These are phyloP conservation scores for Hydra vulgaris DNA, from an alignment of 30 jellyfish, hydroid and myxozoan species.

Conservation along the genomic window DNA sequence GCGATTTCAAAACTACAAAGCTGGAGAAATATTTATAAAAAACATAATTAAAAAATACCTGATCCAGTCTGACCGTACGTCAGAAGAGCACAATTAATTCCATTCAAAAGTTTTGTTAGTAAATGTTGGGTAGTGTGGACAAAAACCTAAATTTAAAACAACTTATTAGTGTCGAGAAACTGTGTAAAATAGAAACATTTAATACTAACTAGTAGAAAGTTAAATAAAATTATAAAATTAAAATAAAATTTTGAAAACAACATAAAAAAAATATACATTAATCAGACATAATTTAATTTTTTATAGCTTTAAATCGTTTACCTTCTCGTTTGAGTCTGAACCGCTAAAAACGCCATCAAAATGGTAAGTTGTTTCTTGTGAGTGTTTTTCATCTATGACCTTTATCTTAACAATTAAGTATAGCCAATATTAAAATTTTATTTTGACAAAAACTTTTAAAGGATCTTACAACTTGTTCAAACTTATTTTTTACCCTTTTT, in stretches of 20 bases:
- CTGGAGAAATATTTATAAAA: no score
- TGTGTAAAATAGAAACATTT: no score
- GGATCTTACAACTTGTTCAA: no score
- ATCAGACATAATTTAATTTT: no score
- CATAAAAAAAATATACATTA: no score
- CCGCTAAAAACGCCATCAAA: slow-evolving; percentile 90
- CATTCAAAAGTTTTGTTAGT: slow-evolving; percentile 51
- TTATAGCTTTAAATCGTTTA: no score
- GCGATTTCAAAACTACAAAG: no score
- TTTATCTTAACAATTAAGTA: slow-evolving; percentile 42
- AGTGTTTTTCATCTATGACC: slow-evolving; percentile 78
- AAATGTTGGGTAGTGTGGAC: slow-evolving; percentile 55
- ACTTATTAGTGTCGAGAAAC: not conserved
- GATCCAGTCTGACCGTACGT: slow-evolving; percentile 98
- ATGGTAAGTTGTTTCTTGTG: slow-evolving; percentile 80
- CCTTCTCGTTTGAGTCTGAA: slow-evolving; percentile 57
- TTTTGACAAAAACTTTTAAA: no score
- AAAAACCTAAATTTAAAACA: slow-evolving; percentile 42
- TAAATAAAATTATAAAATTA: no score
- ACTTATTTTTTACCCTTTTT: slow-evolving; percentile 44
- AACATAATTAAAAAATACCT: no score
- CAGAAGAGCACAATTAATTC: slow-evolving; percentile 90
- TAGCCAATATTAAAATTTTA: not conserved
- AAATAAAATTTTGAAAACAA: no score
- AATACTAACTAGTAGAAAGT: no score